Evolutionary conservation across 2,113 vertebrate genomes (phyloP), one percentile per base, ranked within the genome.

Genomic region (Rhabdomys dilectus): DNA sequence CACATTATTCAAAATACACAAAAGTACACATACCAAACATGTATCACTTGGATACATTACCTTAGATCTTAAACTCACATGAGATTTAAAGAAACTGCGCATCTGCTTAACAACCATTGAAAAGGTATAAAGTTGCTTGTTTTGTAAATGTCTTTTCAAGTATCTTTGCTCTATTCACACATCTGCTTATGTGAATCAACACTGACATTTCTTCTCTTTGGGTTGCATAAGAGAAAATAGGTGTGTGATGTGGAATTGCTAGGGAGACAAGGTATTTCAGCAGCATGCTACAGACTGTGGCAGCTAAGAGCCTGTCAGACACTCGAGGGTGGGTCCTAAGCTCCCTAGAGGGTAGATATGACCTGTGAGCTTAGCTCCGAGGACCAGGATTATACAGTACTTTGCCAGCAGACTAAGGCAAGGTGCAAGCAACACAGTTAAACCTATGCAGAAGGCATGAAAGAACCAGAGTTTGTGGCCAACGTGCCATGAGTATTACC

Each of bases 61-160:
- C 92, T 92, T 88, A 86, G 24, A 75, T 87, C n/a, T 84, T 84
- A 84, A 62, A 42, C 58, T 42, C 58, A 60, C 9, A 77, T 17
- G 66, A 87, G 56, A 78, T 62, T 70, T 88, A 93, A 15, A 76
- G 45, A 96, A 91, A 96, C 21, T 53, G 58, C 75, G 94, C 70
- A 24, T 76, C 36, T 78, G 64, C 42, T 91, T 45, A 91, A 87
- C 12, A 72, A 42, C 21, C 10, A 88, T 64, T 48, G 34, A 13
- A 89, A 84, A 77, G 94, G 42, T 24, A 42, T 62, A 62, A 42
- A 84, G 4, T n/a, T 80, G 77, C 56, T 60, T 73, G 72, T 7
- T 60, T 24, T 91, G 68, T 81, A 17, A 89, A 87, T 72, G 24
- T 62, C 9, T 5, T 81, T 34, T 91, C 31, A 81, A 17, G 36